Base-by-base conservation (phyloP, 2,888 invertebrate genomes). In the Abrostola triplasia region DNA sequence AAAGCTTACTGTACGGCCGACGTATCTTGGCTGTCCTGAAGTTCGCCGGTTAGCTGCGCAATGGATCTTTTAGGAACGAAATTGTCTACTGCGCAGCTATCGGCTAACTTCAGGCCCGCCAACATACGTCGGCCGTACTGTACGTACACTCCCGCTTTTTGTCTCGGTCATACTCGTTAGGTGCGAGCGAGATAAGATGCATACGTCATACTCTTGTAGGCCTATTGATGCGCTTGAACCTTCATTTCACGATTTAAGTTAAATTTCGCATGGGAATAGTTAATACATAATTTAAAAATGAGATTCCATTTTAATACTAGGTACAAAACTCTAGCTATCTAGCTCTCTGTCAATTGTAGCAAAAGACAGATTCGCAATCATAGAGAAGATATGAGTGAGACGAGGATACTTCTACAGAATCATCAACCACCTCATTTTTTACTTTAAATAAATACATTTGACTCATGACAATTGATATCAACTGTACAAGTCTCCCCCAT, bases 1-100 rank as follows among this genome's bases (percentile, higher is more conserved):
- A 88, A 87, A 90, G 88, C 88, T 84, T 86, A n/a, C n/a, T n/a
- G 24, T 24, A 4, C 24, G 4, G 24, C 24, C 24, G 24, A 24
- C 24, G 24, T 24, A 24, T 24, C 24, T 24, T 24, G 24, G 24
- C 24, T 1, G 4, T 24, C 24, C 24, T 24, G 24, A 24, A 24
- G 24, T 24, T 24, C 4, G 24, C 24, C 24, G 24, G 4, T 24
- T 24, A 24, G 24, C 24, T 24, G 24, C 24, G 24, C 24, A 24
- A 4, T 24, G 24, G 24, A 24, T 24, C 24, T 4, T 24, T 24
- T 24, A 24, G 24, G 24, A 24, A 24, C 24, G 24, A 24, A 24
- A 24, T 24, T 24, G 24, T 24, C 24, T 24, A 24, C 24, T 24
- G 24, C 24, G 24, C 24, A 24, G 24, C 24, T 24, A 24, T 24